Evolutionary conservation across 2,113 vertebrate species (phyloP).

Genomic region (Oncorhynchus nerka): DNA sequence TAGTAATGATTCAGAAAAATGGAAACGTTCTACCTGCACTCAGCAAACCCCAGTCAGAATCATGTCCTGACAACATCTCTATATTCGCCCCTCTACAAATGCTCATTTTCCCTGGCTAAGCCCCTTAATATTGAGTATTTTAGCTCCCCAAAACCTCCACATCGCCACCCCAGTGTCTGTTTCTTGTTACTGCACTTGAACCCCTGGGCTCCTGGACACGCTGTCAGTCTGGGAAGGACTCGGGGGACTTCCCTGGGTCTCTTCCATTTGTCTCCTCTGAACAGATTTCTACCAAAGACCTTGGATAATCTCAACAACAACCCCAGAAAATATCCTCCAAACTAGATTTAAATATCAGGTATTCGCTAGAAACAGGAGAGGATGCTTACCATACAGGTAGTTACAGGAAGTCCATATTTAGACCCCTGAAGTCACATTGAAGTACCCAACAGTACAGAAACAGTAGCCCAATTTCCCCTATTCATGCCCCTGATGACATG

Average conservation of each 20-base stretch:
- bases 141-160: background rate
- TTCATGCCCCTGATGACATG: background rate
- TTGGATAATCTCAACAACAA: constrained; percentile 8
- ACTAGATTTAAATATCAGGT: too few relatives aligned
- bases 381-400: too few relatives aligned
- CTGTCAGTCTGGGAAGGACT: constrained; percentile 48
- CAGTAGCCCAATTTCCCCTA: background rate
- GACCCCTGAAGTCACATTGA: too few relatives aligned
- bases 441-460: too few relatives aligned
- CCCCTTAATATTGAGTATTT: background rate
- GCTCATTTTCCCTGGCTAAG: background rate
- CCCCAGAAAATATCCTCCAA: too few relatives aligned
- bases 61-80: background rate
- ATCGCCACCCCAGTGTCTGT: constrained; percentile 47
- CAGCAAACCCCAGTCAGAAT: background rate
- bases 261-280: constrained; percentile 42
- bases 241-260: constrained; percentile 39
- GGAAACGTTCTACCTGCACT: background rate
- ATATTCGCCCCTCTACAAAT: background rate
- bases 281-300: constrained; percentile 9
- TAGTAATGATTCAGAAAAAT: background rate
- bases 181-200: constrained; percentile 62
- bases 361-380: too few relatives aligned
- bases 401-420: too few relatives aligned
- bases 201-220: constrained; percentile 59